Evolutionary conservation across 2,888 invertebrate species (phyloP), one percentile per base, ranked within the genome.

Genomic region (Nymphalis c-album): DNA sequence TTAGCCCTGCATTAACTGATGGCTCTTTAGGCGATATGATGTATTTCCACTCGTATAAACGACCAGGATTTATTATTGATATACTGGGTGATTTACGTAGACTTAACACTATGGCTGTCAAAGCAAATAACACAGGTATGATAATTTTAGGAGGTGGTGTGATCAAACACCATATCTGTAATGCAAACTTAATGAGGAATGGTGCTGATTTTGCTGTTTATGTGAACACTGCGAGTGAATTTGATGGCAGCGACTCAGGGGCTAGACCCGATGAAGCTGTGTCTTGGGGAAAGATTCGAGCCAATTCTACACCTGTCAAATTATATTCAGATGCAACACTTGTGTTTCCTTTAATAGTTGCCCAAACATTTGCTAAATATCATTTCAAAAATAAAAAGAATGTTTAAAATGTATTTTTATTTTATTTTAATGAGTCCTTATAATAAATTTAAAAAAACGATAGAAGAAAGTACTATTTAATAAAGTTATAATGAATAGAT

Each of bases 131-230:
- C 81, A 96, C 97, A n/a, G 99, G 99, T 16, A 97, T 99, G 94
- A 96, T 99, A 50, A 98, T 99, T 71, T 87, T 99, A 68, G 99
- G 99, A 5, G 99, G 99, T 1, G 99, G 99, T 10, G 92, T 99
- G 0, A 94, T 99, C n/a, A 99, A 99, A 88, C 99, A 99, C 90
- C 99, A 99, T 83, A 98, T 99, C 76, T 98, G 98, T 88, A 99
- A 99, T 93, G 99, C 99, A 1, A 99, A 99, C 93, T 93, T 99
- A 66, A 99, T 99, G 99, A 94, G 99, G 76, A 99, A 99, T 86
- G 99, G 99, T 18, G 98, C 99, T 0, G 98, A 99, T 86, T 99
- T 93, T 89, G 94, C 98, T 0, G 98, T 99, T 0, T 99, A 96
- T 86, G 91, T 99, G 16, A 99, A 99, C 85, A 99, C 99, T 0